These are phyloP conservation scores for Pediacus dermestoides DNA, from an alignment of 2,888 invertebrate genomes.

Conservation along the genomic window DNA sequence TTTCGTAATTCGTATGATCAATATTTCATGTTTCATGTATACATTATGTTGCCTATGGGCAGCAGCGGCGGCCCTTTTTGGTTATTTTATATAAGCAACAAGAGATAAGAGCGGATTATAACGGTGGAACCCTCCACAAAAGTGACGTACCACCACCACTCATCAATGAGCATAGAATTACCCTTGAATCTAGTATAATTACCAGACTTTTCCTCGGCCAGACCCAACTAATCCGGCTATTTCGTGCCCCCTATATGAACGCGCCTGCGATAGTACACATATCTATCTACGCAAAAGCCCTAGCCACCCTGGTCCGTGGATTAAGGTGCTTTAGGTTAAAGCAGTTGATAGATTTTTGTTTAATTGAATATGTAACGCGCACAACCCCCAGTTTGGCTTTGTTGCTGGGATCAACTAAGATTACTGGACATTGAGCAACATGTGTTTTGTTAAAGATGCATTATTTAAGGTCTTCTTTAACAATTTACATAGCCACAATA, in stretches of 20 bases:
- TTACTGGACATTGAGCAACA: constrained; percentile 49
- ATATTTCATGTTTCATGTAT: too few relatives aligned
- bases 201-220: constrained; percentile 44
- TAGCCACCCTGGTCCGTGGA: constrained; percentile 37
- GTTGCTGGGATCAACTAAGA: constrained; percentile 43
- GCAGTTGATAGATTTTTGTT: constrained; percentile 63
- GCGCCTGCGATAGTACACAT: constrained; percentile 32
- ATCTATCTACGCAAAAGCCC: constrained; percentile 35
- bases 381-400: constrained; percentile 43
- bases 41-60: too few relatives aligned
- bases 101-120: constrained; percentile 47
- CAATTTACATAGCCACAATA: too few relatives aligned
- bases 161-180: constrained; percentile 49
- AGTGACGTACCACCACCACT: constrained; percentile 38
- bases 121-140: constrained; percentile 26
- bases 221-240: constrained; percentile 46
- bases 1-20: too few relatives aligned
- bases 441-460: constrained; percentile 46
- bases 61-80: too few relatives aligned
- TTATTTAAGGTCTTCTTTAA: too few relatives aligned
- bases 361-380: constrained; percentile 69
- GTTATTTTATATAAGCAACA: constrained; percentile 41
- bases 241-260: constrained; percentile 25
- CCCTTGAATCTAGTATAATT: constrained; percentile 47
- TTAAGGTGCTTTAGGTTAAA: constrained; percentile 51